A percentile compares a stretch with the other conserved stretches of the same genome.
Evolutionary conservation across 2,113 vertebrate genomes (phyloP).

Genomic region (Mustelus asterias): DNA sequence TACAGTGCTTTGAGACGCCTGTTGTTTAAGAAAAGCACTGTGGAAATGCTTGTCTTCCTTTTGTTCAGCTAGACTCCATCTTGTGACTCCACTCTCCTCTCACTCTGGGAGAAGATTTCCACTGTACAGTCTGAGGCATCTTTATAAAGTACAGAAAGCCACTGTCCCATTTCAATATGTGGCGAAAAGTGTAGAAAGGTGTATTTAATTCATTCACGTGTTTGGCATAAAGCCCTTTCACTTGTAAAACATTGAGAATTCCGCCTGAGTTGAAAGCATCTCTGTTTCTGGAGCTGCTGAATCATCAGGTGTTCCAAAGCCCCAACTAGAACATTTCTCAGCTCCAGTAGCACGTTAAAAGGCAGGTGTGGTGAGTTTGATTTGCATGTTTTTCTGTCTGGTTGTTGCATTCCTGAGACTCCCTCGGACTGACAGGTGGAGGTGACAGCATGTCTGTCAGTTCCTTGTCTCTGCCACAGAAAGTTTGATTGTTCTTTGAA

Average conservation of each 20-base stretch:
- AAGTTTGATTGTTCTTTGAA: slow-evolving; percentile 29
- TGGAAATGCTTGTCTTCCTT: neutral
- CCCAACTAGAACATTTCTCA: neutral
- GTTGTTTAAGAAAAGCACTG: neutral
- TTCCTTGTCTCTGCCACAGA: neutral
- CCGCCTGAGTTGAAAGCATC: neutral
- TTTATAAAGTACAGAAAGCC: neutral
- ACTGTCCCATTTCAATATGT: neutral
- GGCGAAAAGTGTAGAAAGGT: neutral
- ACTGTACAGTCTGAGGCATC: neutral
- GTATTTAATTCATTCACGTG: neutral
- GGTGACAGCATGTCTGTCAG: neutral
- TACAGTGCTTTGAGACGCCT: neutral
- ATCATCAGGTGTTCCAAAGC: neutral
- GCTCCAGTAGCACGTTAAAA: neutral
- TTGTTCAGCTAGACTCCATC: neutral
- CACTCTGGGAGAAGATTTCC: neutral
- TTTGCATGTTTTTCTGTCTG: neutral
- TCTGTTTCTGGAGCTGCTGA: neutral
- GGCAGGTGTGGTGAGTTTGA: neutral
- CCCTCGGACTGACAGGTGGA: neutral
- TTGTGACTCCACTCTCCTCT: neutral
- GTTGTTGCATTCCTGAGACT: neutral
- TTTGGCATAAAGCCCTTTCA: no score
- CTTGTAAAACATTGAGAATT: neutral